These are phyloP conservation scores for Potamilus streckersoni DNA, from an alignment of 1,140 invertebrate genomes.

Conservation along the genomic window DNA sequence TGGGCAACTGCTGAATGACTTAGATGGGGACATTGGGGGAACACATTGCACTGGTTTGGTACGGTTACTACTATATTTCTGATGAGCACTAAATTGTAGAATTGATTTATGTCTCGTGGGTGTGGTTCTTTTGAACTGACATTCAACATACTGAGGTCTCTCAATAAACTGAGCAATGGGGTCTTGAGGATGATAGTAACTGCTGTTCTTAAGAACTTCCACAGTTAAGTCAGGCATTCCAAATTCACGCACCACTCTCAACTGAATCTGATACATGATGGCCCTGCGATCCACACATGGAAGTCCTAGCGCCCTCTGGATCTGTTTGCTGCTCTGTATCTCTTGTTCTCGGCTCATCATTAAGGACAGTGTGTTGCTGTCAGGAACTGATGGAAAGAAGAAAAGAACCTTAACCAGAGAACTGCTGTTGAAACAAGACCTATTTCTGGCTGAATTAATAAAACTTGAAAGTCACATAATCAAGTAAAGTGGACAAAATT, in stretches of 20 bases:
- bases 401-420: too few species aligned
- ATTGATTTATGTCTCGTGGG: conserved; percentile 25
- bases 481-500: too few species aligned
- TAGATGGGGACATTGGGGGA: conserved; percentile 31
- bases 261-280: conserved; percentile 82
- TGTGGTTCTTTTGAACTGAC: conserved; percentile 7
- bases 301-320: conserved; percentile 80
- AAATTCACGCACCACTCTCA: conserved; percentile 92
- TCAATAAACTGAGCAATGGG: conserved; percentile 9
- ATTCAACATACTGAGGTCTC: conserved; percentile 13
- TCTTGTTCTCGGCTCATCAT: conserved; percentile 91
- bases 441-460: too few species aligned
- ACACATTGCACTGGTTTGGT: conserved; percentile 36
- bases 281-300: conserved; percentile 81
- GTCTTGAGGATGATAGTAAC: conserved; percentile 50
- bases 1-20: conserved; percentile 9
- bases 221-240: conserved; percentile 92
- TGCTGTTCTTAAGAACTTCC: conserved; percentile 79
- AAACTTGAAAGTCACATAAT: too few species aligned
- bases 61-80: conserved; percentile 19
- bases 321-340: conserved; percentile 82
- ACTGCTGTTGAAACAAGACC: too few species aligned
- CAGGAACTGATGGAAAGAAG: conserved; percentile 74
- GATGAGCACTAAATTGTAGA: conserved; percentile 23
- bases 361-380: conserved; percentile 77